Evolutionary conservation across 2,888 invertebrate genomes (phyloP).

Genomic region (Abrostola triplasia): DNA sequence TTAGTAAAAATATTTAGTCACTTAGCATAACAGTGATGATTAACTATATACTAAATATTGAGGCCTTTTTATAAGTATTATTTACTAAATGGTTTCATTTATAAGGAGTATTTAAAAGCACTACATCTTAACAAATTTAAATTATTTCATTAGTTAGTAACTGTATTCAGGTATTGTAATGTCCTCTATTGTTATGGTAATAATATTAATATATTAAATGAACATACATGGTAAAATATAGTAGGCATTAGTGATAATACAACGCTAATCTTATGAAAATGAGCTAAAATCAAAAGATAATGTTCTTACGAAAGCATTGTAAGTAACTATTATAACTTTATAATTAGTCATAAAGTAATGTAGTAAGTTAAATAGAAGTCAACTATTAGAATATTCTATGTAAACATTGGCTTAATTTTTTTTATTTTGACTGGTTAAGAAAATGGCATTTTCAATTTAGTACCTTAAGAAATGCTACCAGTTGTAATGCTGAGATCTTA

Average conservation of each 20-base stretch:
- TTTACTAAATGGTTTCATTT: slow-evolving; percentile 34
- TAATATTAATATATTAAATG: slow-evolving; percentile 45
- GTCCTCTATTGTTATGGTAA: slow-evolving; percentile 31
- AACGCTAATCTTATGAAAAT: slow-evolving; percentile 87
- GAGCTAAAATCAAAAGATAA: slow-evolving; percentile 77
- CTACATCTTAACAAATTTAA: slow-evolving; percentile 7
- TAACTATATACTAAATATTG: slow-evolving; percentile 69
- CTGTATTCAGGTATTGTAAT: slow-evolving; percentile 27
- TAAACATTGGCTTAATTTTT: slow-evolving; percentile 34
- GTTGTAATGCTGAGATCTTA: slow-evolving; percentile 43
- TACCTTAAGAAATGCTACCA: slow-evolving; percentile 17
- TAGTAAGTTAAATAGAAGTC: slow-evolving; percentile 43
- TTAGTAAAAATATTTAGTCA: slow-evolving; percentile 16
- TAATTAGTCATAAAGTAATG: slow-evolving; percentile 51
- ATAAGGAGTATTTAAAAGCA: background rate
- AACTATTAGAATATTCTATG: slow-evolving; percentile 50
- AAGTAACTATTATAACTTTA: slow-evolving; percentile 57
- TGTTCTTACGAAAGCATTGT: slow-evolving; percentile 55
- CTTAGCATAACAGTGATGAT: slow-evolving; percentile 35
- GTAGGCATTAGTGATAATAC: slow-evolving; percentile 65
- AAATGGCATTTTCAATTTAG: slow-evolving; percentile 21
- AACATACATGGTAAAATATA: slow-evolving; percentile 44
- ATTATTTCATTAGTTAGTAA: slow-evolving; percentile 26
- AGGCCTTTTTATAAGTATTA: slow-evolving; percentile 76
- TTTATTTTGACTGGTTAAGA: slow-evolving; percentile 43